Conservation (phyloP, 2,113 vertebrate species). For the Oplegnathus fasciatus region DNA sequence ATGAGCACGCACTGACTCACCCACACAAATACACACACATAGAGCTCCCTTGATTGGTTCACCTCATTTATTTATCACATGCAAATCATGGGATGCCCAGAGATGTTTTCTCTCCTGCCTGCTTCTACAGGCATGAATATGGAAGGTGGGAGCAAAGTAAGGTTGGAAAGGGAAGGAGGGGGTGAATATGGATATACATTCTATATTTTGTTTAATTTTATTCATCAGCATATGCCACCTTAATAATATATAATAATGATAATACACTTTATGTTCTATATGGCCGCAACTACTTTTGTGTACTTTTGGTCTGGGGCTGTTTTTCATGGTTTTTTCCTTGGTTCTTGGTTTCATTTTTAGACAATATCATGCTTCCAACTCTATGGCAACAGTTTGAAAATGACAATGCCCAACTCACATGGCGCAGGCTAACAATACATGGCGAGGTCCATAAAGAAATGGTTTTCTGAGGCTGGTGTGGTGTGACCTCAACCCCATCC, state of each 20-base stretch:
- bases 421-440: too few relatives aligned
- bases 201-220: neutral
- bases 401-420: neutral
- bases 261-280: neutral
- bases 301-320: neutral
- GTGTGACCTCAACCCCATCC: neutral
- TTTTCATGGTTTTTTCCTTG: neutral
- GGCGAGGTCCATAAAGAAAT: neutral
- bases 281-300: neutral
- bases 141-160: constrained; percentile 53
- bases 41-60: constrained; percentile 75
- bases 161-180: constrained; percentile 18
- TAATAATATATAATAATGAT: neutral
- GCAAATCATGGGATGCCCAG: constrained; percentile 81
- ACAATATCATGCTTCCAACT: neutral
- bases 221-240: constrained; percentile 13
- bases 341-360: neutral
- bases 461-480: neutral
- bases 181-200: neutral
- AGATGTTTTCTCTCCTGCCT: constrained; percentile 55
- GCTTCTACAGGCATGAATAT: constrained; percentile 70
- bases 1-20: constrained; percentile 35
- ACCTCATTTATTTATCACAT: constrained; percentile 85
- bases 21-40: constrained; percentile 52
- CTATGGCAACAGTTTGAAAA: too few relatives aligned